Evolutionary conservation across 2,113 vertebrate species (phyloP).

Genomic region (Myrmophylax atrothorax): DNA sequence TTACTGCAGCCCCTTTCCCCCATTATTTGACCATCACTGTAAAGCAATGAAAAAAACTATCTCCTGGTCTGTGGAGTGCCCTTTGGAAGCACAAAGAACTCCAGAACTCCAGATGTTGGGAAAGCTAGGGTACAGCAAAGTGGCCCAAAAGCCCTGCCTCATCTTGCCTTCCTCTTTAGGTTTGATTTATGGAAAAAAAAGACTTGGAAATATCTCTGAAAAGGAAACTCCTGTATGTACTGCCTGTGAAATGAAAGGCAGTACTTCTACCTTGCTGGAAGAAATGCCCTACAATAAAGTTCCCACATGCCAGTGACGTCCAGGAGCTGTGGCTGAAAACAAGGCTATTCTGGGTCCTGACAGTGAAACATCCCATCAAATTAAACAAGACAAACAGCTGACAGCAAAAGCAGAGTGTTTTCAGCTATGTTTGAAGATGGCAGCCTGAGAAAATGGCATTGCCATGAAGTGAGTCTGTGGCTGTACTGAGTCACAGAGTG

Average conservation of each 20-base stretch:
- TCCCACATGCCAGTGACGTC: fast-evolving
- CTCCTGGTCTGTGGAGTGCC: background rate
- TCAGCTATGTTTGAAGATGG: background rate
- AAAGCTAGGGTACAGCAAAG: background rate
- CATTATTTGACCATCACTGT: background rate
- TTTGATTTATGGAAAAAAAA: background rate
- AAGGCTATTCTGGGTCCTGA: background rate
- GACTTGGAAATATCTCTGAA: background rate
- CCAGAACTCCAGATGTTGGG: background rate
- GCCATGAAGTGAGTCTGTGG: background rate
- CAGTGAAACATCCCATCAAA: background rate
- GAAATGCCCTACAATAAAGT: background rate
- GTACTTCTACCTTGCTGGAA: background rate
- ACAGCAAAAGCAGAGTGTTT: background rate
- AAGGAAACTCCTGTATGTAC: background rate
- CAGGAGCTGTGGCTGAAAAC: background rate
- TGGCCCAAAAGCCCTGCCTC: background rate
- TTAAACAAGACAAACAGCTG: background rate
- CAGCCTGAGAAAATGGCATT: background rate
- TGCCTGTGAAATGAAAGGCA: background rate
- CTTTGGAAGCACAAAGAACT: background rate
- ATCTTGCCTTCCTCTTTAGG: background rate
- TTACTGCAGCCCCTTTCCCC: background rate
- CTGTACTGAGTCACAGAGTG: background rate
- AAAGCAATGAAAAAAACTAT: background rate